A percentile compares a stretch with the other conserved stretches of the same genome.
Conservation (phyloP, 1,140 invertebrate species). For the Dinothrombium tinctorium region DNA sequence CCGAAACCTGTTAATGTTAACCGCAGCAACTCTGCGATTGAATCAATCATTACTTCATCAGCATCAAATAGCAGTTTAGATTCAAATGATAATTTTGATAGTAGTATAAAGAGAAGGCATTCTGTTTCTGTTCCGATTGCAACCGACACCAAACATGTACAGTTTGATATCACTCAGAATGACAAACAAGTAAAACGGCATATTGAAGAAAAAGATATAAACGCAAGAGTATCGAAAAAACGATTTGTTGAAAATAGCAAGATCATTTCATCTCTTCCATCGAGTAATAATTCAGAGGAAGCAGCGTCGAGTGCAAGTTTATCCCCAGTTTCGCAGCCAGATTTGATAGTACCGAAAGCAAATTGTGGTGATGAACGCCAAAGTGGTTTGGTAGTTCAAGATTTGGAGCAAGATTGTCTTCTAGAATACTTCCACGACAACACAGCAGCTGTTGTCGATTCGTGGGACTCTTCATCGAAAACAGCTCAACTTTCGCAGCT, state of each 20-base stretch:
- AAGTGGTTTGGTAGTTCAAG: neutral
- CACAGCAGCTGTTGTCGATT: too few species aligned
- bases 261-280: too few species aligned
- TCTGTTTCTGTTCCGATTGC: too few species aligned
- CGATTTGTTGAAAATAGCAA: too few species aligned
- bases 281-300: conserved; percentile 2
- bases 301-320: conserved; percentile 2
- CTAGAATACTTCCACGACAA: too few species aligned
- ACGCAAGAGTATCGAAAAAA: neutral
- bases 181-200: conserved; percentile 2
- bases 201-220: neutral
- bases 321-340: conserved; percentile 1
- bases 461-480: too few species aligned
- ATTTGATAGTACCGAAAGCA: too few species aligned
- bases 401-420: too few species aligned
- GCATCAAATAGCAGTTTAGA: neutral
- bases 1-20: conserved; percentile 20
- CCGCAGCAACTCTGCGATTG: neutral
- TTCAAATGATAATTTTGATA: too few species aligned
- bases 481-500: conserved; percentile 42
- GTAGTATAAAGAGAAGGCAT: too few species aligned
- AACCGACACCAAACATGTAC: too few species aligned
- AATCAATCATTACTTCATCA: conserved; percentile 1
- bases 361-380: neutral
- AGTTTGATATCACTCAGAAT: neutral